Evolutionary conservation across 1,140 invertebrate genomes (phyloP).

Genomic region (Atta cephalotes): DNA sequence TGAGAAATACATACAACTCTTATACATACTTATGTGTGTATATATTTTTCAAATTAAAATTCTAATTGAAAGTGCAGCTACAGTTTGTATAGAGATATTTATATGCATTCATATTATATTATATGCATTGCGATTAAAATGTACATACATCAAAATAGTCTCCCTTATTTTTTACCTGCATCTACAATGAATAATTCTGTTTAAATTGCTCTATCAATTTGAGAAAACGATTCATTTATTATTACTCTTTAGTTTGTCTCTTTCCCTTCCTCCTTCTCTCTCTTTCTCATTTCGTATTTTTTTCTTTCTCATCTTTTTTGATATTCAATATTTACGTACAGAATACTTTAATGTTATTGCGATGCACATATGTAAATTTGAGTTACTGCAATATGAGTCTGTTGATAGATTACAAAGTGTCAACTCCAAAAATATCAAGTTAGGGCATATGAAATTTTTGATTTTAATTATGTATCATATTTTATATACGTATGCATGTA

Average conservation of each 20-base stretch:
- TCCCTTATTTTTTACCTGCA: neutral
- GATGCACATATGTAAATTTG: neutral
- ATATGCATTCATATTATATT: constrained; percentile 24
- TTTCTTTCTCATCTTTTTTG: neutral
- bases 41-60: constrained; percentile 35
- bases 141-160: neutral
- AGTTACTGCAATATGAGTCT: neutral
- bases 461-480: neutral
- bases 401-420: neutral
- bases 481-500: neutral
- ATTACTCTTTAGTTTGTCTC: neutral
- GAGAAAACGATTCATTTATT: neutral
- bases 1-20: no score
- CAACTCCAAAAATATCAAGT: no score
- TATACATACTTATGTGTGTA: neutral
- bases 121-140: constrained; percentile 31
- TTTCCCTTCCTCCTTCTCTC: neutral
- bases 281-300: neutral
- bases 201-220: neutral
- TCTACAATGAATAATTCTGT: constrained; percentile 11
- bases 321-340: neutral
- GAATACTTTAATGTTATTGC: neutral
- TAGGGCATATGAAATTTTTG: no score
- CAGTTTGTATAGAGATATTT: constrained; percentile 35
- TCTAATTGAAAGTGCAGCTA: constrained; percentile 31